Evolutionary conservation across 2,888 invertebrate genomes (phyloP), one percentile per base, ranked within the genome.

Genomic region (Neria commutata): DNA sequence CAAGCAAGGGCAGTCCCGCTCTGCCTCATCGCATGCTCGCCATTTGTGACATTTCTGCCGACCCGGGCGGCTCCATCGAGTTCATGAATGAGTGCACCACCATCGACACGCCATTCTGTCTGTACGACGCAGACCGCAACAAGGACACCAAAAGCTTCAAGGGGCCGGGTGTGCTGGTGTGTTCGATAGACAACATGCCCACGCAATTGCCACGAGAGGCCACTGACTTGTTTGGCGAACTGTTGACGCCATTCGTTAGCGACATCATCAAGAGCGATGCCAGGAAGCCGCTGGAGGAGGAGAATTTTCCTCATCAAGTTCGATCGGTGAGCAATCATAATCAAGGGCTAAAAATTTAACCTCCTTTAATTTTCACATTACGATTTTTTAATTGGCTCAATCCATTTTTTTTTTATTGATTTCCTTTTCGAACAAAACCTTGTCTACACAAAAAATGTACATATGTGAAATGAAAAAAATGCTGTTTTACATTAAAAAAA

Each of bases 71-170:
- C 56, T 95, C 95, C 37, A 97, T 98, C 58, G 98, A 99, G 77
- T 99, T 99, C 78, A 98, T 99, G 98, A 95, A 96, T 74, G 98
- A 98, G 78, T 99, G 98, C 79, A 99, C 99, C 0, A 99, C 98
- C 1, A 99, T 99, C 60, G 99, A 99, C 77, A 97, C 95, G 2
- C 99, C 99, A 0, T 99, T 99, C 83, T 97, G 96, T 77, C 86
- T 99, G n/a, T 99, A 99, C 78, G 98, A 99, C 77, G 98, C 99
- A 5, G 97, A 99, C 79, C 88, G 96, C 61, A 98, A 99, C 79
- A 96, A 95, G 81, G 96, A 96, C 72, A 94, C 93, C 0, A 97
- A 97, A 75, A 92, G 94, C 80, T 97, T 97, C 83, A 94, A 92
- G 80, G 98, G 98, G 0, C 92, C 95, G 0, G 99, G 99, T 19